Evolutionary conservation across 2,888 invertebrate species (phyloP), one percentile per base, ranked within the genome.

Genomic region (Scaptomyza caliginosa): DNA sequence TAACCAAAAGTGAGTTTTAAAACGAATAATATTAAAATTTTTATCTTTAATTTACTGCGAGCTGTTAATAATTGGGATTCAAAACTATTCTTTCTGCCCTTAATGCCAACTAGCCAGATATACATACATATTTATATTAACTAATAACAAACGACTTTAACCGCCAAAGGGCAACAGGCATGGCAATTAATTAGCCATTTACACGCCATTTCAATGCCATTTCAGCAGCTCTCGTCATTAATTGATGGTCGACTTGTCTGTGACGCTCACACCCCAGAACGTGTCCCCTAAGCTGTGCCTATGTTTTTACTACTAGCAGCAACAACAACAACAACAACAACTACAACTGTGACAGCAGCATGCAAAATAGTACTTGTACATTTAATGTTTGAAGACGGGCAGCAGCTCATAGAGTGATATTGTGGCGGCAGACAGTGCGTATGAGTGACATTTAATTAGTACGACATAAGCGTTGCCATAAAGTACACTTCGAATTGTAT

Each of bases 391-490:
- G 75, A 65, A 66, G 57, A 65, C 46, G 26, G 32, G 7, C 13
- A 23, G 6, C n/a, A 28, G n/a, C 10, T 39, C 34, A 23, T 36
- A 38, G 32, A 39, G 45, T 42, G 65, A 42, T 43, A 36, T 55
- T 39, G 40, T 21, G 40, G 45, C 38, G 57, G 69, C 62, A 32
- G 49, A 65, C 71, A 45, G 43, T 62, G 68, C 81, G 74, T 81
- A 80, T 80, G 79, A 79, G 81, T 79, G 79, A 75, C 81, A 77
- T 81, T 81, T 79, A 79, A 79, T 79, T 80, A 80, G 81, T 81
- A 73, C 72, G 73, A 73, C 77, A 71, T 71, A 69, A 80, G 74
- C 81, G 64, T 59, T 62, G 59, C 81, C 81, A 70, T 79, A 70
- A 76, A 78, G 73, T 77, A 74, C 70, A 71, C 80, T 76, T 76